Evolutionary conservation across 2,797 vertebrate species (phyloP).

Genomic region (Okamejei kenojei): DNA sequence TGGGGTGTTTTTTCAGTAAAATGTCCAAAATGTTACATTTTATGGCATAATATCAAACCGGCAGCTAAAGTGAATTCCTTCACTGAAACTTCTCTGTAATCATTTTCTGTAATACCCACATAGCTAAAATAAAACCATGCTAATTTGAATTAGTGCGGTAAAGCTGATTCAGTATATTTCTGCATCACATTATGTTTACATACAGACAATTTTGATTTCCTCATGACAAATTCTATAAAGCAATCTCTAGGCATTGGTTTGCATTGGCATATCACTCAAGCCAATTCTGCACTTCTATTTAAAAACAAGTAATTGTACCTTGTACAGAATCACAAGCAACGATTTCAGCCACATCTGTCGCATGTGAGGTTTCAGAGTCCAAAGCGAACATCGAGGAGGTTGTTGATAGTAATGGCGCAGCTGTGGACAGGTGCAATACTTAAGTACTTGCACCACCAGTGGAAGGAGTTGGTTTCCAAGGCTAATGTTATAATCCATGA

Average conservation of each 20-base stretch:
- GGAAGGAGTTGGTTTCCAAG: conserved; percentile 94
- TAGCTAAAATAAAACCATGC: too few relatives aligned
- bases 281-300: neutral
- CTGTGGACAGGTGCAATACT: conserved; percentile 93
- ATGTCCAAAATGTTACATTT: too few relatives aligned
- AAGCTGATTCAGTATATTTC: conserved; percentile 16
- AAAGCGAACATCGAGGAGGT: conserved; percentile 91
- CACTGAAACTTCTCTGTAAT: too few relatives aligned
- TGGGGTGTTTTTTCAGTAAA: too few relatives aligned
- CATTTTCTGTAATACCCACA: too few relatives aligned
- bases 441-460: conserved; percentile 93
- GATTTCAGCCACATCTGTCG: conserved; percentile 97
- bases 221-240: neutral
- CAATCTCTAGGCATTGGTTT: neutral
- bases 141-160: neutral
- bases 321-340: conserved; percentile 93
- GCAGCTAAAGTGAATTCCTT: too few relatives aligned
- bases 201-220: neutral
- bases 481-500: conserved; percentile 95
- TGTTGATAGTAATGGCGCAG: conserved; percentile 97
- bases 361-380: conserved; percentile 89
- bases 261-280: neutral
- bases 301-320: conserved; percentile 60
- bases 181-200: neutral
- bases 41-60: too few relatives aligned